Evolutionary conservation across 2,888 invertebrate species (phyloP), one percentile per base, ranked within the genome.

Genomic region (Hartigia nigra): DNA sequence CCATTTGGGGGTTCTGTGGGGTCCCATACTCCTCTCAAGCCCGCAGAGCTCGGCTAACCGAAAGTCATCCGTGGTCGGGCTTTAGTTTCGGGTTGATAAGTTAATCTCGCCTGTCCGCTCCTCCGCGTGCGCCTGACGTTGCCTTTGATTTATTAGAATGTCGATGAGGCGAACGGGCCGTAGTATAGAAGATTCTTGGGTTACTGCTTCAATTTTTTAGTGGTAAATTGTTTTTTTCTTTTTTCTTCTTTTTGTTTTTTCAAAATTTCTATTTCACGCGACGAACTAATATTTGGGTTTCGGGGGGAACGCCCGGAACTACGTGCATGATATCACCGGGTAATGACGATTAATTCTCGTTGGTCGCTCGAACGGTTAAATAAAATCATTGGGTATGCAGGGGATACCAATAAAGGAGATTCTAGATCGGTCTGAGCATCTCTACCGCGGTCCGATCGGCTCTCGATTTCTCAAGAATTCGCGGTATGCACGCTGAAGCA

Each of bases 341-440:
- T 55, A 2, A 23, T 9, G 55, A 55, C 23, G 55, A 55, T 3
- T 9, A 23, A 23, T 55, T 55, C 23, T 55, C 1, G 23, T 1
- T 23, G 2, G 9, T 55, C 23, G 55, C 23, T 23, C 4, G 31
- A 72, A 31, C 4, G 12, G 0, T 34, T 1, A 31, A 81, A 87
- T n/a, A 87, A 89, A 88, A 85, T 86, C 86, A 87, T 84, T 86
- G 81, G 88, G 87, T 86, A 89, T 88, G 88, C 85, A 87, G 55
- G 9, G 55, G 88, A 88, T 89, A 89, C 87, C 88, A 88, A 88
- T 89, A 89, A 88, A 87, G 86, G 82, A 88, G 84, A 88, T 88
- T 88, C 88, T 88, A 84, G 81, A 78, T 76, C 82, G 78, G 86
- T 86, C 86, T 86, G 85, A 82, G 85, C 85, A 85, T 85, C 84